Base-by-base conservation (phyloP, 2,888 invertebrate genomes). In the Eretmocerus hayati region DNA sequence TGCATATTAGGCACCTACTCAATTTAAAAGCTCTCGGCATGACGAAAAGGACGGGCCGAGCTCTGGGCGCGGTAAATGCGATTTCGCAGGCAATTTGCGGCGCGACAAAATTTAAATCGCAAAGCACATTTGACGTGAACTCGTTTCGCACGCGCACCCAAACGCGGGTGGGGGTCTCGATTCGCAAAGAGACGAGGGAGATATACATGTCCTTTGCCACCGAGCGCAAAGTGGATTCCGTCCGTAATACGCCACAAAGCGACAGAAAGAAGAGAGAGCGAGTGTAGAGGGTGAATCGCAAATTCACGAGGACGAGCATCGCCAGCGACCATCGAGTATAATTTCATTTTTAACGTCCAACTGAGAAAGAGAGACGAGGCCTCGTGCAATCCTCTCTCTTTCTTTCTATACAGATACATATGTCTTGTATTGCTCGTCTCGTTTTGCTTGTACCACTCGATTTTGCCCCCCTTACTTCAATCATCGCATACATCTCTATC, bases 21-120 rank as follows among this genome's bases (percentile, higher is more conserved):
- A n/a, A n/a, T n/a, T 46, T 35, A n/a, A n/a, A n/a, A n/a, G n/a
- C n/a, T n/a, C n/a, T n/a, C n/a, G n/a, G n/a, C n/a, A n/a, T n/a
- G n/a, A n/a, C n/a, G n/a, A n/a, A n/a, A n/a, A n/a, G n/a, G n/a
- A n/a, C n/a, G n/a, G n/a, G n/a, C n/a, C n/a, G n/a, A n/a, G n/a
- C n/a, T n/a, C n/a, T n/a, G 26, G 26, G 26, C 8, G 6, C 11
- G 26, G 26, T 11, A 64, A 66, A 67, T 67, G 58, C 58, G 59
- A 68, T 68, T 67, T 67, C 57, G 59, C 62, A 63, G 62, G 59
- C 64, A 69, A 69, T 69, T 70, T 65, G 60, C 60, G 59, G 58
- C 63, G 67, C 64, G 69, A 69, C 67, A 67, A 66, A 71, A 69
- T 71, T 68, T 67, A 68, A 71, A 69, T 70, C 64, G 66, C 67